These are phyloP conservation scores for Aporophyla nigra DNA, from an alignment of 2,888 invertebrate species.

Conservation along the genomic window DNA sequence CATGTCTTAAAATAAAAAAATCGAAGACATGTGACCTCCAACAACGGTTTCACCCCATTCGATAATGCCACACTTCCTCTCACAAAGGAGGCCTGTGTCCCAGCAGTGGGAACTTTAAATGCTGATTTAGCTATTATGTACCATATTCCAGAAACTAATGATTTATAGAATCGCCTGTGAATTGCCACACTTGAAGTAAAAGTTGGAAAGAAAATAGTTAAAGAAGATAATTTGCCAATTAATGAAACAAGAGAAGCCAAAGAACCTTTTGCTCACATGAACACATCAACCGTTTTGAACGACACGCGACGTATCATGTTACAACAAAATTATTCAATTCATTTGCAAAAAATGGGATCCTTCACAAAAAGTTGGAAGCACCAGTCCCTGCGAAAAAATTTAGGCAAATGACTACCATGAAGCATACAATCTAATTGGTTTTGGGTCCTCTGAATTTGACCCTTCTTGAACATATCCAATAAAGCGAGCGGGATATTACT, in stretches of 20 bases:
- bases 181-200: neutral
- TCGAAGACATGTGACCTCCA: too few relatives aligned
- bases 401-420: slow-evolving; percentile 53
- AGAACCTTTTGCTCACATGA: slow-evolving; percentile 1
- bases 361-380: slow-evolving; percentile 9
- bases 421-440: slow-evolving; percentile 70
- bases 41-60: too few relatives aligned
- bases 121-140: neutral
- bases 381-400: slow-evolving; percentile 42
- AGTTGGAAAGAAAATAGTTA: neutral
- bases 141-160: neutral
- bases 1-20: too few relatives aligned
- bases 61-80: too few relatives aligned
- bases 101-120: too few relatives aligned
- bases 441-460: slow-evolving; percentile 73
- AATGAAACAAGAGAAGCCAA: slow-evolving; percentile 7
- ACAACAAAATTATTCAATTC: slow-evolving; percentile 31
- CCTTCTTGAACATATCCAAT: slow-evolving; percentile 79
- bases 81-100: too few relatives aligned
- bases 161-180: neutral
- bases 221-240: slow-evolving; percentile 14
- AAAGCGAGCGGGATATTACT: slow-evolving; percentile 81
- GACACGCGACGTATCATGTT: slow-evolving; percentile 20
- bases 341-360: slow-evolving; percentile 18
- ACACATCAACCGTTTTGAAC: slow-evolving; percentile 12